Conservation (phyloP, 92 coral and sea anemone genomes). For the Montipora capitata region DNA sequence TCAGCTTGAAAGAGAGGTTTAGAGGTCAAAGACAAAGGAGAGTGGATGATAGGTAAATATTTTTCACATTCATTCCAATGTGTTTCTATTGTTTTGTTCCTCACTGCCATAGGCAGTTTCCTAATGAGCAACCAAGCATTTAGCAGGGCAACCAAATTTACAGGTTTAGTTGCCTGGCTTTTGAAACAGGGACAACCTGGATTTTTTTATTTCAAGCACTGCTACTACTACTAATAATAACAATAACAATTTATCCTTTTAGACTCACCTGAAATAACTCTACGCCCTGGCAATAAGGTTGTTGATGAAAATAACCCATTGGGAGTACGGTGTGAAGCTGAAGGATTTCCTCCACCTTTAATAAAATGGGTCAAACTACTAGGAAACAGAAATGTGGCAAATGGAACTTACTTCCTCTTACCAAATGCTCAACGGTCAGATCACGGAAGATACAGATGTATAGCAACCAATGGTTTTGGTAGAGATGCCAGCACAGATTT, state of each 20-base stretch:
- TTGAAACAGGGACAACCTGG: too few species aligned
- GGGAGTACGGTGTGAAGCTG: conserved; percentile 72
- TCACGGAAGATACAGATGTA: conserved; percentile 86
- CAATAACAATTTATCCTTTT: background rate
- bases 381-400: conserved; percentile 60
- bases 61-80: too few species aligned
- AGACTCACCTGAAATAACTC: conserved; percentile 87
- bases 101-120: too few species aligned
- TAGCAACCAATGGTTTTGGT: conserved; percentile 81
- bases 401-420: conserved; percentile 63
- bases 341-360: conserved; percentile 87
- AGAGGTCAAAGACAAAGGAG: too few species aligned
- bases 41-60: too few species aligned
- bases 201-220: too few species aligned
- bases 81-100: too few species aligned
- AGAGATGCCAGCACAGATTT: conserved; percentile 62
- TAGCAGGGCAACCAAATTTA: too few species aligned
- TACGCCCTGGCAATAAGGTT: conserved; percentile 35
- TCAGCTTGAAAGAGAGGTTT: too few species aligned
- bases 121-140: too few species aligned
- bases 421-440: conserved; percentile 68
- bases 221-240: too few species aligned
- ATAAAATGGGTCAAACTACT: conserved; percentile 84
- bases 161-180: too few species aligned
- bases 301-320: conserved; percentile 70